Evolutionary conservation across 2,888 invertebrate species (phyloP), one percentile per base, ranked within the genome.

Genomic region (Drosophila cognata): DNA sequence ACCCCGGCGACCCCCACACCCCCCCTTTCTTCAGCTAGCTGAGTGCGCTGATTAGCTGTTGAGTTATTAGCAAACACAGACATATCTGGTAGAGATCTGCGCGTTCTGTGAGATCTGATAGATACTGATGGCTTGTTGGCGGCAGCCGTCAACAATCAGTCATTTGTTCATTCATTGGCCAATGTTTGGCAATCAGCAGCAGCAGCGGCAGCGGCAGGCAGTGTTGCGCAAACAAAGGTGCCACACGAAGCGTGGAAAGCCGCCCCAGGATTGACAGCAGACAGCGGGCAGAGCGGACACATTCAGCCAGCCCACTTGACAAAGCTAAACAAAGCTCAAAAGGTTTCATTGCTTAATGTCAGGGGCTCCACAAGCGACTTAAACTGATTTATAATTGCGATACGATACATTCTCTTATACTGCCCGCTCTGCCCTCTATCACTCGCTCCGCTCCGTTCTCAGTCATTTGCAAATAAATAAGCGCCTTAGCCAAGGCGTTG

Each of bases 331-430:
- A 81, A 74, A 88, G 84, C 84, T 88, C 90, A 90, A 87, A 46
- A 87, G 90, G 90, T 89, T 89, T 87, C 87, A 87, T 90, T 87
- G 90, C 87, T 90, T 87, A 87, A 89, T 87, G 87, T 87, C 87
- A 90, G 76, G 76, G 88, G 83, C 80, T 85, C 84, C 69, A 59
- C 70, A 66, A 71, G 69, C 71, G 91, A 89, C 89, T 91, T 91
- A 90, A 91, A 91, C 92, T 88, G 91, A 91, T 92, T 92, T 91
- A 91, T 90, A 91, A 91, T 91, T 87, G 84, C 89, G 85, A 83
- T 83, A 86, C 88, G 85, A 89, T 89, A 88, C 82, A 82, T 82
- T 73, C 75, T 70, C 68, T 71, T 36, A 51, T 59, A 13, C n/a
- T 33, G 8, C 59, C 35, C 36, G 28, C 53, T 55, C 13, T 28